Evolutionary conservation across 2,888 invertebrate genomes (phyloP), one percentile per base, ranked within the genome.

Genomic region (Meloe dianella): DNA sequence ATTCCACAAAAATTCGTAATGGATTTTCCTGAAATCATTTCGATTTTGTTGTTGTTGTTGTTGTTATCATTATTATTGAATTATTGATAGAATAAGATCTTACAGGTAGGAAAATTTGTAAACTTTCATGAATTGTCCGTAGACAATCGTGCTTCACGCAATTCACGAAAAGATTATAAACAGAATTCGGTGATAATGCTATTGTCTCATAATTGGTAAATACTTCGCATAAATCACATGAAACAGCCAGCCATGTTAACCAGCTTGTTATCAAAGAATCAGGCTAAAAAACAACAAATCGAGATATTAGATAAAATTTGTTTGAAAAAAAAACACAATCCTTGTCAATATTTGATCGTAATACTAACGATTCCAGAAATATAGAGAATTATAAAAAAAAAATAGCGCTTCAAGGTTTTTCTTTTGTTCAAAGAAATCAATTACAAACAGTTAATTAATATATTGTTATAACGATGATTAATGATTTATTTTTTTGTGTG

Each of bases 31-130:
- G 77, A 57, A 84, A 85, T 17, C 41, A 29, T 14, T 10, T 64
- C 58, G 35, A 32, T 38, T 65, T 32, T 22, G 1, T 22, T n/a
- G 6, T 60, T 27, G 54, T 30, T 58, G n/a, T 57, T 14, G 12
- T 1, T 56, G 38, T 41, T 14, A 20, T 14, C 17, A 60, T n/a
- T n/a, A n/a, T n/a, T n/a, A n/a, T n/a, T n/a, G n/a, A n/a, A n/a
- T n/a, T n/a, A n/a, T n/a, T n/a, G n/a, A n/a, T n/a, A n/a, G 7
- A 41, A 17, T 17, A 12, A 24, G 57, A 35, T 29, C 85, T 84
- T 82, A 90, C 90, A 73, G 90, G 89, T 82, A 91, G 87, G 81
- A 93, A 93, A 73, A 93, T 89, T 57, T 86, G 82, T 77, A 91
- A 88, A 68, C 92, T 90, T 74, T 90, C 88, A 59, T 87, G 85